Percentiles rank a stretch among this genome's conserved stretches.
Evolutionary conservation across 2,113 vertebrate species (phyloP).

Genomic region (Empidonax alnorum): DNA sequence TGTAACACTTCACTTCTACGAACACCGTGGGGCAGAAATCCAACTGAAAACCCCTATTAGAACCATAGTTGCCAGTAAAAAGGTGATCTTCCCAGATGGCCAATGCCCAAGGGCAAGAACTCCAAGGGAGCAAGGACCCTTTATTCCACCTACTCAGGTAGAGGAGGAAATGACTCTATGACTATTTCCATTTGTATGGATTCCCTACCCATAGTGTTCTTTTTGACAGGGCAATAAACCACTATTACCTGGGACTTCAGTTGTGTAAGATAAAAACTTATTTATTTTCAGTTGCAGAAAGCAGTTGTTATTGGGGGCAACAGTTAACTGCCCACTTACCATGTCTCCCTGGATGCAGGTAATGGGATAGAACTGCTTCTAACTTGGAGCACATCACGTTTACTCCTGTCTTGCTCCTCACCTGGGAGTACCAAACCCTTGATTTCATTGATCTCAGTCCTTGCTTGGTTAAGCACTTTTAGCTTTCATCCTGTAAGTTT

Average conservation of each 20-base stretch:
- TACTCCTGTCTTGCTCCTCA: neutral
- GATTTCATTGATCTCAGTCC: slow-evolving; percentile 11
- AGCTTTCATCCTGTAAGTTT: neutral
- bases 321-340: neutral
- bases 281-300: neutral
- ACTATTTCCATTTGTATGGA: neutral
- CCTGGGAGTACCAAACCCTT: neutral
- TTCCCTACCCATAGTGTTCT: neutral
- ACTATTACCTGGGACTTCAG: neutral
- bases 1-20: neutral
- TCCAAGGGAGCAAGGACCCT: neutral
- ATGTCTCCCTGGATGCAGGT: neutral
- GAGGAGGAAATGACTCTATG: neutral
- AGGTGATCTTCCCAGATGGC: neutral
- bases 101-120: neutral
- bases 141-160: neutral
- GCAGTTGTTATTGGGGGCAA: neutral
- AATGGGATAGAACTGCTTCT: neutral
- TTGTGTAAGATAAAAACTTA: neutral
- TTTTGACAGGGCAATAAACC: neutral
- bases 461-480: slow-evolving; percentile 30
- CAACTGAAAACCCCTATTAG: neutral
- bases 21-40: neutral
- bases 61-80: neutral
- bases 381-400: neutral